phyloP scores from a whole-genome alignment of 2,113 vertebrate genomes.

The Paedocypris sp. region DNA sequence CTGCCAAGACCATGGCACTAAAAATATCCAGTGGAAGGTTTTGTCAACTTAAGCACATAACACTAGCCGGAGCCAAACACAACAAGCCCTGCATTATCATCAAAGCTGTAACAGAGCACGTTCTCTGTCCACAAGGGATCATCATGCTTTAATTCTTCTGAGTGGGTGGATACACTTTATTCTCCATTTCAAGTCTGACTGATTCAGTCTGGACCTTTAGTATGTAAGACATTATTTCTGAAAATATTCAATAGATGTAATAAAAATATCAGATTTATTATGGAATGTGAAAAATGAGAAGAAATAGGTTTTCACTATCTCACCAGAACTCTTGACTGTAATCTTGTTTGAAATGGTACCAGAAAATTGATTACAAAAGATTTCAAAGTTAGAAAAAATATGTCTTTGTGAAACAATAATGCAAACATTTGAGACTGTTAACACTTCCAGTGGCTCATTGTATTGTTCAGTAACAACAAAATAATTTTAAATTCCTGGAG shows the following conservation, averaged over 20 bases:
- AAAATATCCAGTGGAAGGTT: not conserved
- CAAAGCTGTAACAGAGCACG: not conserved
- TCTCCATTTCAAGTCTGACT: not conserved
- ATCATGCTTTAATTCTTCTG: not conserved
- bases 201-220: not conserved
- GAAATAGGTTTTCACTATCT: too few relatives aligned
- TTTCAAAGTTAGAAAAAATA: too few relatives aligned
- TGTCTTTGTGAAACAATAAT: too few relatives aligned
- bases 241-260: not conserved
- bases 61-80: not conserved
- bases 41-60: not conserved
- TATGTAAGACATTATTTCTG: not conserved
- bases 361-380: too few relatives aligned
- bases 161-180: not conserved
- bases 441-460: too few relatives aligned
- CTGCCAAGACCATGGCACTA: not conserved
- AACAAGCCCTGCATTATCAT: not conserved
- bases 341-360: too few relatives aligned
- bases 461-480: too few relatives aligned
- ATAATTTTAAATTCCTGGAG: too few relatives aligned
- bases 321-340: too few relatives aligned
- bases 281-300: not conserved
- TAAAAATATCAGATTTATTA: not conserved
- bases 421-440: too few relatives aligned
- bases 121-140: not conserved